Conservation (phyloP, 2,797 vertebrate genomes). For the Cynopterus sphinx region DNA sequence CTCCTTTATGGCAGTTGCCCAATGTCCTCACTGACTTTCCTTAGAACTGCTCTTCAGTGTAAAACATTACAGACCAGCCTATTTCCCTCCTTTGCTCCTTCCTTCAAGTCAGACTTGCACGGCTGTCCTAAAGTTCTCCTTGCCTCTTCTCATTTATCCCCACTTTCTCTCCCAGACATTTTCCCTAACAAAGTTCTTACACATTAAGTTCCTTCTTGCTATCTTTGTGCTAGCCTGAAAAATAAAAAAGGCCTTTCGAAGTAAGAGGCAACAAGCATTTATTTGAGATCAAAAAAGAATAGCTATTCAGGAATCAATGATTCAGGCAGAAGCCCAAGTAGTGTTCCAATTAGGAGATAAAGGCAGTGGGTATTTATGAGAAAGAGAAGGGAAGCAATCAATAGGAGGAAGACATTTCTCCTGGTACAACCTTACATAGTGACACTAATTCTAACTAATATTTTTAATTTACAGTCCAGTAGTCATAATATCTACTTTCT, state of each 20-base stretch:
- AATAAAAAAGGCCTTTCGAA: background rate
- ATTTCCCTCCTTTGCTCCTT: background rate
- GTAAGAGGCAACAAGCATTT: background rate
- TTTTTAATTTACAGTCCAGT: background rate
- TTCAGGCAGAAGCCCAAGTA: background rate
- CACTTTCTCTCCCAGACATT: background rate
- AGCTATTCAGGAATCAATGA: background rate
- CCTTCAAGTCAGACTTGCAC: background rate
- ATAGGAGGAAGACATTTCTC: background rate
- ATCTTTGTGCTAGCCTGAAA: background rate
- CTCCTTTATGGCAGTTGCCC: too few relatives aligned
- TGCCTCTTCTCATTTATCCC: background rate
- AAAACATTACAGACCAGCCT: background rate
- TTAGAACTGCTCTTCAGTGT: background rate
- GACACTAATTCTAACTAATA: background rate
- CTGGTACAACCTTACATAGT: background rate
- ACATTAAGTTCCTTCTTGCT: background rate
- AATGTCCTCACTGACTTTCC: background rate
- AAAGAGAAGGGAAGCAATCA: background rate
- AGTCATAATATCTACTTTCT: background rate
- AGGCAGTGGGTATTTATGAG: background rate
- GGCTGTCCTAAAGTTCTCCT: background rate
- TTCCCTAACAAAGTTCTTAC: background rate
- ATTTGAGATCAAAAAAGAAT: background rate
- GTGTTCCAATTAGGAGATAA: background rate